phyloP scores from a whole-genome alignment of 2,113 vertebrate species.

The Daphoenositta chrysoptera region DNA sequence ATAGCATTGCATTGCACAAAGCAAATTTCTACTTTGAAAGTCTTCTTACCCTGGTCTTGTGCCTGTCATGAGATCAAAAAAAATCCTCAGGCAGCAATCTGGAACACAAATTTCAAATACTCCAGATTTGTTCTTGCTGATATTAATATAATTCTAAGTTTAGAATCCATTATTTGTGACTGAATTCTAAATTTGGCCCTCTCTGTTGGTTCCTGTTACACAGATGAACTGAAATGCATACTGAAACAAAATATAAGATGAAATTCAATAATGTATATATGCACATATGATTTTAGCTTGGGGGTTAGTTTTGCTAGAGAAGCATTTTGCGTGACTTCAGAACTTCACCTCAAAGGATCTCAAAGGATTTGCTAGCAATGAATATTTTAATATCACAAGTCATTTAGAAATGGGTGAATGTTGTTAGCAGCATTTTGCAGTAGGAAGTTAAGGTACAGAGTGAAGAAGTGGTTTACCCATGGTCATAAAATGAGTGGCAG shows the following conservation, averaged over 20 bases:
- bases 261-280: slow-evolving; percentile 5
- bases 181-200: slow-evolving; percentile 50
- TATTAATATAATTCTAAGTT: slow-evolving; percentile 60
- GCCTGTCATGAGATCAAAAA: slow-evolving; percentile 36
- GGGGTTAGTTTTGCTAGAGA: slow-evolving; percentile 10
- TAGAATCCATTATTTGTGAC: slow-evolving; percentile 58
- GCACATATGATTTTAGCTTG: background rate
- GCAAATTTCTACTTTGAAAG: slow-evolving; percentile 24
- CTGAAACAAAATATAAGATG: slow-evolving; percentile 33
- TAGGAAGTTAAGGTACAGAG: background rate
- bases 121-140: slow-evolving; percentile 49
- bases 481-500: background rate
- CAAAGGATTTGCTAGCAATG: slow-evolving; percentile 36
- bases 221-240: slow-evolving; percentile 49
- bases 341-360: slow-evolving; percentile 58
- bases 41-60: slow-evolving; percentile 43
- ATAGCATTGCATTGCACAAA: background rate
- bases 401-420: background rate
- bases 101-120: slow-evolving; percentile 47
- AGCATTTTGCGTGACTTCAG: slow-evolving; percentile 20
- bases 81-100: slow-evolving; percentile 53
- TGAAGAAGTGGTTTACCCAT: background rate
- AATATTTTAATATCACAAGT: slow-evolving; percentile 42
- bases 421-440: background rate
- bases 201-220: slow-evolving; percentile 30